Evolutionary conservation across 2,113 vertebrate genomes (phyloP).

Genomic region (Phyllostomus discolor): DNA sequence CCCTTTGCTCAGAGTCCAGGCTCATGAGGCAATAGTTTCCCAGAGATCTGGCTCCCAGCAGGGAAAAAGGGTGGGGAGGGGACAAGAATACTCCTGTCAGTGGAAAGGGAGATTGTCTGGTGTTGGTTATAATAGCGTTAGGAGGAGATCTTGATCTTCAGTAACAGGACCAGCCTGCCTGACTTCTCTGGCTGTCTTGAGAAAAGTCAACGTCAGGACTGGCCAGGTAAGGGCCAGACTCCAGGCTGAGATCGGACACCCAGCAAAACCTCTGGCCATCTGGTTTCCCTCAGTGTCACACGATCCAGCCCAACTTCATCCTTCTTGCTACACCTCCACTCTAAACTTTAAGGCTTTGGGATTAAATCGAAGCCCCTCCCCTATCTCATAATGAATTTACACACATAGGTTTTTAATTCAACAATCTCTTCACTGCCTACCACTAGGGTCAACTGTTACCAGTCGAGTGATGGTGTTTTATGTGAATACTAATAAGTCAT

Average conservation of each 20-base stretch:
- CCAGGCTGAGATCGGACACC: background rate
- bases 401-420: conserved; percentile 24
- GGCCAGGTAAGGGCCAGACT: background rate
- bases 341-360: background rate
- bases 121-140: background rate
- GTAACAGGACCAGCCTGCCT: background rate
- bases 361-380: background rate
- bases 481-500: conserved; percentile 3
- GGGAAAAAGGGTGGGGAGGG: background rate
- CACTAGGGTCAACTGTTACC: conserved; percentile 4
- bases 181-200: background rate
- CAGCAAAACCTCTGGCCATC: background rate
- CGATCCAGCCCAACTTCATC: background rate
- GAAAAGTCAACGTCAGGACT: conserved; percentile 14
- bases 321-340: background rate
- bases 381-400: background rate
- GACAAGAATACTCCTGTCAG: background rate
- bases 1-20: background rate
- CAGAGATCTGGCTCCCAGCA: background rate
- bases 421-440: background rate
- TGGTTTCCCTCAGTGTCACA: background rate
- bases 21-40: background rate
- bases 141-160: background rate
- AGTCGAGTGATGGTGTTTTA: background rate
- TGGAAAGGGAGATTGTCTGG: background rate